Conservation (phyloP, 1,140 invertebrate species). For the Camponotus vicinus region DNA sequence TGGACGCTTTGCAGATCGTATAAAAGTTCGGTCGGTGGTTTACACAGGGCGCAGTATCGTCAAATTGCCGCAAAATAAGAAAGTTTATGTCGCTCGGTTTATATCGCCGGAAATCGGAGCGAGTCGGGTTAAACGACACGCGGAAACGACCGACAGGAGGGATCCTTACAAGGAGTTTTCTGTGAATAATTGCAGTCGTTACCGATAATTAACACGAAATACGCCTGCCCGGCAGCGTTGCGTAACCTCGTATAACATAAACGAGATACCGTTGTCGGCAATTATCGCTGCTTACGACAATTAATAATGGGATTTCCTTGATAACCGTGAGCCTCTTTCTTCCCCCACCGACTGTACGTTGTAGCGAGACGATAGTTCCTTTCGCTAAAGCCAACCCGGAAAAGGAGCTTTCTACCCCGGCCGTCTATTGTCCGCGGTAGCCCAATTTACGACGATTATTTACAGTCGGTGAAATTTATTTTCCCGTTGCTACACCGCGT, state of each 20-base stretch:
- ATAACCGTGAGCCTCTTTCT: constrained; percentile 38
- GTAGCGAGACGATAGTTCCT: constrained; percentile 30
- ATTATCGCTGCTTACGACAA: constrained; percentile 75
- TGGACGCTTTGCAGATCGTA: constrained; percentile 33
- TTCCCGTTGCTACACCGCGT: constrained; percentile 19
- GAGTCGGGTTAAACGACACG: constrained; percentile 74
- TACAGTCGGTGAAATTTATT: constrained; percentile 71
- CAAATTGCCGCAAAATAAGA: constrained; percentile 48
- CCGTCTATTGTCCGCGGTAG: constrained; percentile 56
- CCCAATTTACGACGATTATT: constrained; percentile 74
- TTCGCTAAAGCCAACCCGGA: constrained; percentile 36
- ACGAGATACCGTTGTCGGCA: constrained; percentile 71
- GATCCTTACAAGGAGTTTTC: constrained; percentile 77
- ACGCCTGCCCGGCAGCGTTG: constrained; percentile 71
- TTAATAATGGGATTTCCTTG: constrained; percentile 75
- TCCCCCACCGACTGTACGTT: neutral
- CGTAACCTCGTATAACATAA: constrained; percentile 76
- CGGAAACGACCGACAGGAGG: constrained; percentile 70
- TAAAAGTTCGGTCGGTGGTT: constrained; percentile 44
- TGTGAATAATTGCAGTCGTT: constrained; percentile 83
- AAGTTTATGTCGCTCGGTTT: constrained; percentile 56
- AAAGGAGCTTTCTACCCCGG: constrained; percentile 60
- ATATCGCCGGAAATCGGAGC: constrained; percentile 75
- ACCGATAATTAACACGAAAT: constrained; percentile 84
- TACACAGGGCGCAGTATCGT: constrained; percentile 24